These are phyloP conservation scores for Periophthalmodon schlosseri DNA, from an alignment of 2,113 vertebrate genomes.

Conservation along the genomic window DNA sequence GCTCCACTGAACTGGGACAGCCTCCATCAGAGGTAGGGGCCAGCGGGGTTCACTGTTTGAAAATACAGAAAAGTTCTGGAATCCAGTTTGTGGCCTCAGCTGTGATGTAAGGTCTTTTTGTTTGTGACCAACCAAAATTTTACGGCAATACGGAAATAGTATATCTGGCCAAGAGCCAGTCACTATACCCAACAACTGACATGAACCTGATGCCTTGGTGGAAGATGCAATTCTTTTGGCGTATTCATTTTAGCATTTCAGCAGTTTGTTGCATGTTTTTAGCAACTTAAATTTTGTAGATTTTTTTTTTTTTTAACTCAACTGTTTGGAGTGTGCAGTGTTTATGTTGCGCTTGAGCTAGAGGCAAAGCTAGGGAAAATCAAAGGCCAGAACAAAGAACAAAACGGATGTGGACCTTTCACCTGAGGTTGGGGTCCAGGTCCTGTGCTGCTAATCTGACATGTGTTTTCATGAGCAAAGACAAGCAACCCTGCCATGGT, in stretches of 20 bases:
- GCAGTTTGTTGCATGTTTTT: neutral
- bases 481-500: constrained; percentile 75
- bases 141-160: neutral
- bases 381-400: constrained; percentile 6
- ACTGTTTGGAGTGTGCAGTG: neutral
- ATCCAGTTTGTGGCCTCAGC: neutral
- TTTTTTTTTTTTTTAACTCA: neutral
- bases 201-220: constrained; percentile 2
- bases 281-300: neutral
- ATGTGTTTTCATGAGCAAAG: constrained; percentile 78
- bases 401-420: constrained; percentile 64
- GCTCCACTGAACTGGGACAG: neutral
- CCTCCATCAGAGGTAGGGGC: neutral
- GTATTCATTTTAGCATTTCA: neutral
- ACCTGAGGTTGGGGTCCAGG: constrained; percentile 72
- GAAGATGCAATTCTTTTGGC: neutral
- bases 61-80: neutral
- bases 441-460: constrained; percentile 69
- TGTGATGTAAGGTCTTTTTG: neutral
- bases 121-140: neutral
- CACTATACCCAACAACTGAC: neutral
- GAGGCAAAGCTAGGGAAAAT: constrained; percentile 15
- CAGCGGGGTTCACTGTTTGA: neutral
- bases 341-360: constrained; percentile 1
- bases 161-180: neutral